Evolutionary conservation across 1,140 invertebrate species (phyloP).

Genomic region (Drosophila seguyi): DNA sequence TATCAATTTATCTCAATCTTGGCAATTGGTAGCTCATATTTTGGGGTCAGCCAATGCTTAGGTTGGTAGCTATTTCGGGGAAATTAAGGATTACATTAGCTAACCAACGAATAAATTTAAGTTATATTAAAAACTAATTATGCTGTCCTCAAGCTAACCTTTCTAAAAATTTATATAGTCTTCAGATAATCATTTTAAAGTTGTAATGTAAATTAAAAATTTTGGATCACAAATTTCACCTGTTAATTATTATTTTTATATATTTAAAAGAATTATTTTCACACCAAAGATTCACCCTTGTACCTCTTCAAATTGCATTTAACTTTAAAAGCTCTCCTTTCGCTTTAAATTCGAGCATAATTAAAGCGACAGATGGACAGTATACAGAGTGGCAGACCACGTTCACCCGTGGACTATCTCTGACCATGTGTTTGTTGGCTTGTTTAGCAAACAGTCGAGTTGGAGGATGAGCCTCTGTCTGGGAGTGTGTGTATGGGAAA

Average conservation of each 20-base stretch:
- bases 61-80: not conserved
- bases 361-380: constrained; percentile 27
- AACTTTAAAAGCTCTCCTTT: not conserved
- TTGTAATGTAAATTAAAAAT: too few species aligned
- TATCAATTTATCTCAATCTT: constrained; percentile 30
- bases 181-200: too few species aligned
- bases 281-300: not conserved
- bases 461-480: not conserved
- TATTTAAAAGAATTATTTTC: not conserved
- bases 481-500: constrained; percentile 1
- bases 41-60: not conserved
- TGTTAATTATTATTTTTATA: not conserved
- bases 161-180: too few species aligned
- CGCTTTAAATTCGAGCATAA: constrained; percentile 23
- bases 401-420: constrained; percentile 60
- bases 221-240: too few species aligned
- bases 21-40: constrained; percentile 24
- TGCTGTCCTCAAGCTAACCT: too few species aligned
- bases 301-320: not conserved
- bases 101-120: not conserved
- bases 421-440: constrained; percentile 62
- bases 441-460: constrained; percentile 63
- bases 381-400: constrained; percentile 28
- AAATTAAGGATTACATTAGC: not conserved
- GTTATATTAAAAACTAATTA: too few species aligned